Base-by-base conservation (phyloP, 1,140 invertebrate species). In the Lineus longissimus region DNA sequence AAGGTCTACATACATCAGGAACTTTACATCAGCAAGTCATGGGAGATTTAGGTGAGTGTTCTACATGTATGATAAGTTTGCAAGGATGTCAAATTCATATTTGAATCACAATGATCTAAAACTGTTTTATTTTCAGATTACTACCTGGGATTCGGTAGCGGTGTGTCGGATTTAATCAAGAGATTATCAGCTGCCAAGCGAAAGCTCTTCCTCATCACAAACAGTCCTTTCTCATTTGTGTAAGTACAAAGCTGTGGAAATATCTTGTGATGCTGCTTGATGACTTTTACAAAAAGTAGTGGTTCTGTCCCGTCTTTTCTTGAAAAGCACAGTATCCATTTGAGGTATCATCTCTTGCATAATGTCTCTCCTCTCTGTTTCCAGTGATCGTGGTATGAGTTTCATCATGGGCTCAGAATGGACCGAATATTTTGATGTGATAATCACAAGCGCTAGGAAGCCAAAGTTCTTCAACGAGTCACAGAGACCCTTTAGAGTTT, bases 211-310 rank as follows among this genome's bases (percentile, higher is more conserved):
- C 82, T 98, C 22, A 93, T 98, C 1, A 97, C 95, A 9, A 98
- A 98, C 76, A 97, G 94, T 82, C 94, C 94, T 0, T 98, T 90
- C 79, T 88, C 90, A 71, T 98, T 98, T 86, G 94, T 97, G 94
- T 97, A 86, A 90, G 92, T 88, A 30, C 45, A 9, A 11, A 4
- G 11, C 15, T 31, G n/a, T 55, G 7, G 23, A 1, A 36, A 7
- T 4, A 51, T 54, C 29, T 36, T 36, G n/a, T n/a, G n/a, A n/a
- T n/a, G n/a, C n/a, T n/a, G n/a, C n/a, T n/a, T n/a, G n/a, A n/a
- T n/a, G n/a, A n/a, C n/a, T n/a, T n/a, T 36, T 36, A 36, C 33
- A 36, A 36, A 36, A 36, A 15, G 33, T n/a, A n/a, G n/a, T n/a
- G n/a, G n/a, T n/a, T n/a, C n/a, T n/a, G n/a, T n/a, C n/a, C n/a